phyloP scores from a whole-genome alignment of 2,888 invertebrate genomes.

The Aphrophora alni region DNA sequence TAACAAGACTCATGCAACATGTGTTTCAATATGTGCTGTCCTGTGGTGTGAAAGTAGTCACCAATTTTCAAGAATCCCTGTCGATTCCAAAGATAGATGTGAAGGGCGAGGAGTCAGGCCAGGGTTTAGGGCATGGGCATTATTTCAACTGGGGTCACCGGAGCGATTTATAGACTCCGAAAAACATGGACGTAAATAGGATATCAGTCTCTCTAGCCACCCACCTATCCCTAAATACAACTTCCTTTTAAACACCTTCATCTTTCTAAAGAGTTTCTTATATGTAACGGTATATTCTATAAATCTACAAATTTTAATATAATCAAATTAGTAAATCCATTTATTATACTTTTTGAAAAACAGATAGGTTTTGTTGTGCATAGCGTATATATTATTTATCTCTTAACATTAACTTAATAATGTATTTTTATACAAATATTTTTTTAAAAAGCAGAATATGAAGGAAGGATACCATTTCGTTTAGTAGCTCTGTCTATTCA shows the following conservation, averaged over 20 bases:
- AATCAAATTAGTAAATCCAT: too few species aligned
- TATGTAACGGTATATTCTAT: too few species aligned
- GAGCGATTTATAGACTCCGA: constrained; percentile 19
- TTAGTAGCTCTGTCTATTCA: too few species aligned
- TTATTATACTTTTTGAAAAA: too few species aligned
- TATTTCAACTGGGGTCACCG: not conserved
- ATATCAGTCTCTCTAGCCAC: not conserved
- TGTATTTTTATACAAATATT: too few species aligned
- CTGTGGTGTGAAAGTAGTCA: not conserved
- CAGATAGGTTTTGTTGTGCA: too few species aligned
- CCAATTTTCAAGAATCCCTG: not conserved
- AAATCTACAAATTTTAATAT: too few species aligned
- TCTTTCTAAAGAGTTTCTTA: too few species aligned
- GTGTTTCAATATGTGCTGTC: not conserved
- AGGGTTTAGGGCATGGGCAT: constrained; percentile 10
- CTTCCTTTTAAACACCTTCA: not conserved
- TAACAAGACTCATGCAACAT: not conserved
- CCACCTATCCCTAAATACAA: not conserved
- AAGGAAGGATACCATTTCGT: too few species aligned
- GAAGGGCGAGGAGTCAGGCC: constrained; percentile 20
- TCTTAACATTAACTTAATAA: too few species aligned
- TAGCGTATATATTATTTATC: too few species aligned
- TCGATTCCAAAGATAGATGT: not conserved
- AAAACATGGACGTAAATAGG: constrained; percentile 41
- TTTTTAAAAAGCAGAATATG: too few species aligned